phyloP scores from a whole-genome alignment of 2,797 vertebrate species.

The Melanotaenia maccullochi region DNA sequence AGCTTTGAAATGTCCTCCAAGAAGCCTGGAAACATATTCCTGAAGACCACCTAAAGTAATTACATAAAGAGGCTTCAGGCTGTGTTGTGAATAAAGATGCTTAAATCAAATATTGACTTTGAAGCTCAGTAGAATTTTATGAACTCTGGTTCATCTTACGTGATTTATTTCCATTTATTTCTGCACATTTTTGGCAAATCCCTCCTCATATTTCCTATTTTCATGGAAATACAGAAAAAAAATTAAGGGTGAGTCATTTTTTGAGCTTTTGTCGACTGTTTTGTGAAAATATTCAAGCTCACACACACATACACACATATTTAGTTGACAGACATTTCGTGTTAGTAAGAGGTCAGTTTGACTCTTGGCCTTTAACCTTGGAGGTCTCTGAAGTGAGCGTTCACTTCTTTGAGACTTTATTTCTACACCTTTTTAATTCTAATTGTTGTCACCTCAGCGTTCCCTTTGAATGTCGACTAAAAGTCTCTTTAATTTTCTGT shows the following conservation, averaged over 20 bases:
- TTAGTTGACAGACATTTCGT: constrained; percentile 17
- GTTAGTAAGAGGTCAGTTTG: constrained; percentile 30
- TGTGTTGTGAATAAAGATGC: no score
- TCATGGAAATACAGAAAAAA: background rate
- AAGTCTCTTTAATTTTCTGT: background rate
- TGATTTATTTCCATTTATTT: background rate
- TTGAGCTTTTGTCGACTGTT: background rate
- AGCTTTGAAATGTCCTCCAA: background rate
- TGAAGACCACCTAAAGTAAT: background rate
- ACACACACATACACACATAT: constrained; percentile 1
- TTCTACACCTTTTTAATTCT: background rate
- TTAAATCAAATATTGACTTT: no score
- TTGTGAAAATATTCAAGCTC: background rate
- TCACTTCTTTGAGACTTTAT: background rate
- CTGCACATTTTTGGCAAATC: background rate
- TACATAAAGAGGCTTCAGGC: background rate
- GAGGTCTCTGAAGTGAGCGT: constrained; percentile 11
- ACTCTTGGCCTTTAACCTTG: constrained; percentile 16
- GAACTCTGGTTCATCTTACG: background rate
- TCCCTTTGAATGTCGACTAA: background rate
- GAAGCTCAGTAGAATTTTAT: no score
- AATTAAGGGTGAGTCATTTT: background rate
- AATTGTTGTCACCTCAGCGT: background rate
- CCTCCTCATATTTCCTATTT: background rate
- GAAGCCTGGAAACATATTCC: background rate